Conservation (phyloP, 2,888 invertebrate species). For the Eupithecia subumbrata region DNA sequence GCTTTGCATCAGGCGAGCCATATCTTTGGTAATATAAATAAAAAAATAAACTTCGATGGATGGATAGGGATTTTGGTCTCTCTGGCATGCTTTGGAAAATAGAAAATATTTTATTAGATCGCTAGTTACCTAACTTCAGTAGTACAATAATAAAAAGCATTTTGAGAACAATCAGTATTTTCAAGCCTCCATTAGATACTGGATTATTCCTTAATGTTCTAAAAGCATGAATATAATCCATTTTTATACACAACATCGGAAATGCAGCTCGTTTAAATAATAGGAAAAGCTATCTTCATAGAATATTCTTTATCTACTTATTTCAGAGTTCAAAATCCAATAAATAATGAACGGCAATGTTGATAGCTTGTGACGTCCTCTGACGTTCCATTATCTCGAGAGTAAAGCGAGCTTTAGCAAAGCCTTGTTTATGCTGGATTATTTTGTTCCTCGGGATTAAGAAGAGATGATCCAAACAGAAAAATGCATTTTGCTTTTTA, state of each 20-base stretch:
- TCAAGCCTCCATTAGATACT: background rate
- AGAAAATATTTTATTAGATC: background rate
- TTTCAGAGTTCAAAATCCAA: background rate
- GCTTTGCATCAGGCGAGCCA: too few relatives aligned
- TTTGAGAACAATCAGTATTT: background rate
- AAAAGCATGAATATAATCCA: background rate
- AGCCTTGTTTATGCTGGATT: slow-evolving; percentile 19
- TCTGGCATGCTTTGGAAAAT: too few relatives aligned
- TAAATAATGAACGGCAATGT: background rate
- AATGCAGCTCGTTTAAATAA: background rate
- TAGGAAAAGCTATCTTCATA: background rate
- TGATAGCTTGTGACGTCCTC: background rate
- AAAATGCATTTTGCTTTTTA: slow-evolving; percentile 2
- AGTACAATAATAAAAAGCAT: background rate
- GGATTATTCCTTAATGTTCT: background rate
- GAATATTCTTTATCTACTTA: background rate
- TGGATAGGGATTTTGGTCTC: too few relatives aligned
- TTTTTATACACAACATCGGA: background rate
- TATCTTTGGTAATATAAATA: too few relatives aligned
- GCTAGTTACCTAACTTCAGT: background rate
- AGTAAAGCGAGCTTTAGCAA: slow-evolving; percentile 10
- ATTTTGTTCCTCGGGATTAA: background rate
- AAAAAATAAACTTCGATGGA: too few relatives aligned
- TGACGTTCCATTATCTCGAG: slow-evolving; percentile 47
- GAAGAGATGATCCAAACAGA: background rate